Percentiles rank a stretch among this genome's conserved stretches.
These are phyloP conservation scores for Aromia moschata DNA, from an alignment of 2,888 invertebrate species.

Conservation along the genomic window DNA sequence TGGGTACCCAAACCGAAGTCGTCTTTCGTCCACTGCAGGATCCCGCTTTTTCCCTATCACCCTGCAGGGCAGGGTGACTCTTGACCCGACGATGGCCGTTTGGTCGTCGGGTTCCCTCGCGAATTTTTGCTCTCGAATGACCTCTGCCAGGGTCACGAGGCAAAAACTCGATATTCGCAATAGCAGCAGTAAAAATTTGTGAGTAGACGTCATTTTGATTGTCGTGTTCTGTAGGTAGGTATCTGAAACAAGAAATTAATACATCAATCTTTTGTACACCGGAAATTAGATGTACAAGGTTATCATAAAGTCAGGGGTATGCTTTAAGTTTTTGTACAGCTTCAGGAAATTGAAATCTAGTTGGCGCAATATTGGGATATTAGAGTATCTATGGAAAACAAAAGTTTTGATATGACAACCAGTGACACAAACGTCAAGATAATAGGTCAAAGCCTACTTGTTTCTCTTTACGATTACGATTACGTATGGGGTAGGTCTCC, in stretches of 20 bases:
- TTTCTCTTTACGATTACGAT: too few relatives aligned
- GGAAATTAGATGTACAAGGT: too few relatives aligned
- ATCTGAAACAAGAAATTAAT: neutral
- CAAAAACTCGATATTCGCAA: conserved; percentile 50
- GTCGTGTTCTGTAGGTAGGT: conserved; percentile 37
- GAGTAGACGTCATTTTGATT: conserved; percentile 55
- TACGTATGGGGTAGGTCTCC: too few relatives aligned
- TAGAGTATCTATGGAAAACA: too few relatives aligned
- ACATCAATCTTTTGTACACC: too few relatives aligned
- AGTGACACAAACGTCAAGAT: too few relatives aligned
- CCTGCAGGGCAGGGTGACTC: conserved; percentile 89
- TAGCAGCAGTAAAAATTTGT: conserved; percentile 59
- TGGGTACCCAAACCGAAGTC: conserved; percentile 95
- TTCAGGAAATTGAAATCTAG: too few relatives aligned
- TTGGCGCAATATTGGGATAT: too few relatives aligned
- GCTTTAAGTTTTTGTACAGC: too few relatives aligned
- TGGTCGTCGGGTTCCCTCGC: conserved; percentile 92
- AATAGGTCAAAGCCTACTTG: too few relatives aligned
- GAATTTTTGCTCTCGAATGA: conserved; percentile 79
- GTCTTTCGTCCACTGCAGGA: conserved; percentile 96
- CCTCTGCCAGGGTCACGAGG: conserved; percentile 47
- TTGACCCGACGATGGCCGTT: conserved; percentile 87
- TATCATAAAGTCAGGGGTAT: too few relatives aligned
- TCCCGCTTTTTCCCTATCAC: conserved; percentile 89
- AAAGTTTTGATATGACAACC: too few relatives aligned